These are phyloP conservation scores for Zeuzera pyrina DNA, from an alignment of 2,888 invertebrate species.

Conservation along the genomic window DNA sequence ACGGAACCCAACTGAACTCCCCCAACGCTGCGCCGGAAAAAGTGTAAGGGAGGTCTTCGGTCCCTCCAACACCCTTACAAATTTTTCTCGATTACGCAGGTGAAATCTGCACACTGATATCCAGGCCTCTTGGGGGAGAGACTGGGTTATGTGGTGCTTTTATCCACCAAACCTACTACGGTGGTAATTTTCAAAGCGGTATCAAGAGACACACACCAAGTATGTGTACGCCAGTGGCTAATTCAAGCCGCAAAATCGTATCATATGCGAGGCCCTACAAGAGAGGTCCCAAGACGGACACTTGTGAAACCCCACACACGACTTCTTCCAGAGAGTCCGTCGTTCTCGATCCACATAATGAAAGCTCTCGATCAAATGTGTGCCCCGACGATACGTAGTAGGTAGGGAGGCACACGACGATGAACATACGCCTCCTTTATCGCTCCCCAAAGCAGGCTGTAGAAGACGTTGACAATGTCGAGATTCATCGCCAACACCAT, in stretches of 20 bases:
- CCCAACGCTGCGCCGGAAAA: too few species aligned
- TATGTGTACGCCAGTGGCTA: not conserved
- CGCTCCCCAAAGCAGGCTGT: not conserved
- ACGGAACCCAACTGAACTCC: too few species aligned
- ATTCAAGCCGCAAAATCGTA: not conserved
- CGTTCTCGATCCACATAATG: not conserved
- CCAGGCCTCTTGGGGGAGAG: too few species aligned
- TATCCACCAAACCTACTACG: too few species aligned
- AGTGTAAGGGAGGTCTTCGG: too few species aligned
- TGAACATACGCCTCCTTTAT: not conserved
- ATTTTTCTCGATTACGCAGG: too few species aligned
- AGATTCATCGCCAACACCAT: constrained; percentile 1
- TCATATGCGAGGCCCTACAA: not conserved
- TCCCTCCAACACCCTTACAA: too few species aligned
- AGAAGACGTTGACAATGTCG: not conserved
- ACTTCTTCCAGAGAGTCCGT: not conserved
- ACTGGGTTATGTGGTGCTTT: too few species aligned
- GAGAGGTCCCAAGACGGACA: not conserved
- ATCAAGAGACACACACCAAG: too few species aligned
- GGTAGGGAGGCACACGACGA: not conserved
- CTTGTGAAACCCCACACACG: not conserved
- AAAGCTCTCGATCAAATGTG: not conserved
- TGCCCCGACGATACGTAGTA: not conserved
- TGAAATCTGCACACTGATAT: too few species aligned
- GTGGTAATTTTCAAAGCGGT: too few species aligned